Base-by-base conservation (phyloP, 1,140 invertebrate genomes). In the Drepana arcuata region DNA sequence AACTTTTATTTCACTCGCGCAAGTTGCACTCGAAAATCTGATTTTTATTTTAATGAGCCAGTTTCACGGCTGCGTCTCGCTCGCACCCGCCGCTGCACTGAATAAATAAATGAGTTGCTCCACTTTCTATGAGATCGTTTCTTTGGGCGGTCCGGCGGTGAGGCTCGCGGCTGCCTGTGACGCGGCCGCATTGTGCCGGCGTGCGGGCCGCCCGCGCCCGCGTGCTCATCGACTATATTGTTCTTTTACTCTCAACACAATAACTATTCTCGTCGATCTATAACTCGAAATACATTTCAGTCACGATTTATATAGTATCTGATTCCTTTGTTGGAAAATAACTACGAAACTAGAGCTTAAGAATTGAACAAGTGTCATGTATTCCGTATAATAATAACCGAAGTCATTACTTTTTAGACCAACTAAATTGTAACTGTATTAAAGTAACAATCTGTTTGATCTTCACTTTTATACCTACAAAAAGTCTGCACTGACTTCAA, bases 31-130 rank as follows among this genome's bases (percentile, higher is more conserved):
- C 74, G 39, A 61, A 77, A 77, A 75, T 77, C 69, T 53, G 57
- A 78, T 75, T 79, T 81, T 79, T 82, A 82, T 79, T 79, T 81
- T 82, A 82, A 82, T 82, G 71, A 79, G 74, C 72, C 61, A 67
- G 72, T 79, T 79, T 79, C 61, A 60, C 61, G 43, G 58, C 57
- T 43, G 48, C 55, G 53, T 71, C 73, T 75, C 74, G 60, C 74
- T 79, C 77, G 58, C 73, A 74, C 77, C 62, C 62, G 66, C 53
- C 44, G 55, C 54, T 77, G 74, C 66, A 72, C 66, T 73, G 72
- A 79, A 75, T 78, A 79, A 79, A 78, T 79, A 82, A 82, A 79
- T 73, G 66, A 81, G 43, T 77, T 75, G 74, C 64, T 79, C 77
- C 71, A 82, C 77, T 82, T 82, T 82, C 77, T 78, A 79, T 82